Evolutionary conservation across 2,888 invertebrate genomes (phyloP), one percentile per base, ranked within the genome.

Genomic region (Oegoconia quadripuncta): DNA sequence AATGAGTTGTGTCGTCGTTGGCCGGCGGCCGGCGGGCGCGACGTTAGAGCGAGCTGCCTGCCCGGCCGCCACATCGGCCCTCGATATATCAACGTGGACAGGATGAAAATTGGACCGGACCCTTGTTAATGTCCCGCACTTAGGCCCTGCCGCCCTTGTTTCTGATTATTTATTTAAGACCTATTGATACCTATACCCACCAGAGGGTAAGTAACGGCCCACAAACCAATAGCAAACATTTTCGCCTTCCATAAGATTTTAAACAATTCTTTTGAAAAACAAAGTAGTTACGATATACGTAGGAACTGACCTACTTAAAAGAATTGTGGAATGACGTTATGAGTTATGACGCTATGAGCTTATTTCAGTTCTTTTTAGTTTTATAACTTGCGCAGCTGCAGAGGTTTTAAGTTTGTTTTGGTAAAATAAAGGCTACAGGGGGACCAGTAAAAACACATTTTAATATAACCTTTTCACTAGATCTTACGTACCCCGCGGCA

Each of bases 101-200:
- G 84, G 74, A 80, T 76, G 82, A 84, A 86, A 87, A 87, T 87
- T 86, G 84, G 83, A 81, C 79, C 74, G 80, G 80, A 84, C 84
- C 86, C 84, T 81, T 84, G 84, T 86, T 86, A 86, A 86, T 83
- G 83, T 83, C 74, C 74, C 62, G 66, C 76, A 80, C 82, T 84
- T 83, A 81, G 79, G 72, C 71, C 76, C 74, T 73, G 74, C 72
- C 74, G 69, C 69, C 69, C 74, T 72, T 74, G 74, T 80, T 76
- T 70, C 73, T 79, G 77, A 82, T 82, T 86, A 83, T 84, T 83
- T 79, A 78, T 79, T 83, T 82, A 83, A 80, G 75, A 76, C 74
- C 73, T 78, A 80, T 84, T 76, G 82, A 80, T 80, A 74, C 65
- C 51, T 54, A 54, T 50, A 41, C 41, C 26, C 38, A 50, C 41